Conservation (phyloP, 1,140 invertebrate genomes). For the Parasteatoda tepidariorum region DNA sequence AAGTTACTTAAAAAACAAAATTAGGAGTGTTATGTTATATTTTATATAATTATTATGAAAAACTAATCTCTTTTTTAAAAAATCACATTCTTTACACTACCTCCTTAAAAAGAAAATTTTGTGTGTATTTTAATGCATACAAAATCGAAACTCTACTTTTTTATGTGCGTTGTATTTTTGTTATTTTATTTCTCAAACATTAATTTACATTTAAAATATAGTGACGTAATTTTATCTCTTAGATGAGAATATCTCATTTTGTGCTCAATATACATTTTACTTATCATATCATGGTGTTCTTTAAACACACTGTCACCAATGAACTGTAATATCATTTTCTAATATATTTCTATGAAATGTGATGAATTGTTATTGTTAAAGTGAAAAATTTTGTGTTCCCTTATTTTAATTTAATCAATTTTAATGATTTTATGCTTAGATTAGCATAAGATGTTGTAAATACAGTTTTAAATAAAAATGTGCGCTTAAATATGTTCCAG, state of each 20-base stretch:
- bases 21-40: too few relatives aligned
- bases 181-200: too few relatives aligned
- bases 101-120: too few relatives aligned
- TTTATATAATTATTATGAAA: too few relatives aligned
- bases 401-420: not conserved
- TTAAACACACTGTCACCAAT: not conserved
- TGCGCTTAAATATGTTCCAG: not conserved
- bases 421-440: not conserved
- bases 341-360: slow-evolving; percentile 28
- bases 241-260: slow-evolving; percentile 19
- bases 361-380: slow-evolving; percentile 11
- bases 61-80: too few relatives aligned
- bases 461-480: not conserved
- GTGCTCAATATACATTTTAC: slow-evolving; percentile 51
- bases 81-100: too few relatives aligned
- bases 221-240: not conserved
- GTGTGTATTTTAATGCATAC: too few relatives aligned
- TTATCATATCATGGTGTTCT: slow-evolving; percentile 44
- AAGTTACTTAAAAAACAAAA: too few relatives aligned
- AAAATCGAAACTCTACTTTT: too few relatives aligned
- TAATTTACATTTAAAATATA: too few relatives aligned
- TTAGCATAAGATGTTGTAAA: not conserved
- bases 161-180: too few relatives aligned
- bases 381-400: not conserved
- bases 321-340: slow-evolving; percentile 4